Evolutionary conservation across 2,797 vertebrate species (phyloP).

Genomic region (Megalops cyprinoides): DNA sequence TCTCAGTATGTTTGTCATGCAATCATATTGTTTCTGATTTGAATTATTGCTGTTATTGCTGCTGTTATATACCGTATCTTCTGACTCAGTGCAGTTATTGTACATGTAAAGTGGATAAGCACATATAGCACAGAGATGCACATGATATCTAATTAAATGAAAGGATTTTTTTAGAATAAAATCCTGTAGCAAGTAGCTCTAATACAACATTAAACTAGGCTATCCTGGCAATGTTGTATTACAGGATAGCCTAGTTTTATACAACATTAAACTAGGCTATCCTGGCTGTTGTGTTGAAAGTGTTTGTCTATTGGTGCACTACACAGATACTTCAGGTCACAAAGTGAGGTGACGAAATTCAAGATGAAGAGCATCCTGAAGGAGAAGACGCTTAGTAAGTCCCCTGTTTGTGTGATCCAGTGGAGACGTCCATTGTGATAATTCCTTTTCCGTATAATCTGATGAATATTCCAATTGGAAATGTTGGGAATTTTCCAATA

Average conservation of each 20-base stretch:
- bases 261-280: background rate
- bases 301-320: background rate
- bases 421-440: background rate
- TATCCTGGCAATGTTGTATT: background rate
- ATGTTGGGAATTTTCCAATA: too few relatives aligned
- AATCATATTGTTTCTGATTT: background rate
- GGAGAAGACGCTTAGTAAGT: slow-evolving; percentile 57
- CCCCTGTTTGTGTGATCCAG: background rate
- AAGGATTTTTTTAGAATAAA: too few relatives aligned
- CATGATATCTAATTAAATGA: too few relatives aligned
- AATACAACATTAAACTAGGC: too few relatives aligned
- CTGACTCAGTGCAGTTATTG: too few relatives aligned
- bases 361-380: slow-evolving; percentile 72
- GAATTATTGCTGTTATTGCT: background rate
- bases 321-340: slow-evolving; percentile 25
- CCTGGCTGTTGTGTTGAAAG: background rate
- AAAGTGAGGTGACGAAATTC: slow-evolving; percentile 22
- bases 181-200: too few relatives aligned
- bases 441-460: background rate
- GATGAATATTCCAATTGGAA: background rate
- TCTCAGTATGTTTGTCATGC: background rate
- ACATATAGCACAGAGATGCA: too few relatives aligned
- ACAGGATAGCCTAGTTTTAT: too few relatives aligned
- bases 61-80: background rate
- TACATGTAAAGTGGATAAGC: too few relatives aligned